Evolutionary conservation across 2,113 vertebrate species (phyloP).

Genomic region (Diadophis punctatus): DNA sequence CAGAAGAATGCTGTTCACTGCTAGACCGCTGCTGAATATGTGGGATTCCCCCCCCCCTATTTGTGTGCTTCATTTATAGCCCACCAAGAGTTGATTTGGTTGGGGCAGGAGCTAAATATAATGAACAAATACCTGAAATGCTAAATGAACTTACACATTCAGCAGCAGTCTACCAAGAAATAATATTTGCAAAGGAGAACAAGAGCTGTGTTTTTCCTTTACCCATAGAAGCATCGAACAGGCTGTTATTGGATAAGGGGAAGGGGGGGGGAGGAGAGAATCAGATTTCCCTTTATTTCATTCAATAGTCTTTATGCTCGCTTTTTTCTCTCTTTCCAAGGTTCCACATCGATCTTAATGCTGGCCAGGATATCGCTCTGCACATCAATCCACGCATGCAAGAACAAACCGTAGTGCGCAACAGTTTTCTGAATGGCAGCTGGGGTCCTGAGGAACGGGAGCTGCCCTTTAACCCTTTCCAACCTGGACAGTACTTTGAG

Average conservation of each 20-base stretch:
- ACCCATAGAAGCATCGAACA: not conserved
- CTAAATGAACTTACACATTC: not conserved
- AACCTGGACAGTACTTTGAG: slow-evolving; percentile 81
- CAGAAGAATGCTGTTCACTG: not conserved
- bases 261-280: not conserved
- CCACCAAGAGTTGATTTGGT: not conserved
- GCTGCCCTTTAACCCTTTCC: slow-evolving; percentile 69
- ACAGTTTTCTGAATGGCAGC: slow-evolving; percentile 63
- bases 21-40: not conserved
- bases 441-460: slow-evolving; percentile 78
- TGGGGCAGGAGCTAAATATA: not conserved
- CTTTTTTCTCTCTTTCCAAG: slow-evolving; percentile 50
- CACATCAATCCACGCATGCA: slow-evolving; percentile 73
- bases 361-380: slow-evolving; percentile 63
- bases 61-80: not conserved
- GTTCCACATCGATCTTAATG: slow-evolving; percentile 71
- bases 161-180: not conserved
- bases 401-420: slow-evolving; percentile 68
- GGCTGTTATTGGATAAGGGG: too few relatives aligned
- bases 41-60: not conserved
- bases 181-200: not conserved
- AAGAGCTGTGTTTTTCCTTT: not conserved
- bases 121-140: not conserved
- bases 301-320: not conserved
- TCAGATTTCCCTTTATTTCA: not conserved